Evolutionary conservation across 1,140 invertebrate species (phyloP).

Genomic region (Platyscapa corneri): DNA sequence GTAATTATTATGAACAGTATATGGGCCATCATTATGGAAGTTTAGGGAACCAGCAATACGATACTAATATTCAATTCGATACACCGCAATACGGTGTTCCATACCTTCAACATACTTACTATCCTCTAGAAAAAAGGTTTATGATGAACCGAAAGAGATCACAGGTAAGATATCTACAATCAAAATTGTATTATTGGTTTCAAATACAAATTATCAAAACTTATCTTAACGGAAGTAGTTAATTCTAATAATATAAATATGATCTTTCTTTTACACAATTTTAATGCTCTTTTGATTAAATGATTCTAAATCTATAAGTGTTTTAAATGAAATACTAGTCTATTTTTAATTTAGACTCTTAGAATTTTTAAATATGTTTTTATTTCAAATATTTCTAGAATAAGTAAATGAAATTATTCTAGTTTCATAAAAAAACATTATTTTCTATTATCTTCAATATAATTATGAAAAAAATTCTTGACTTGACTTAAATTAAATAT

Average conservation of each 20-base stretch:
- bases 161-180: slow-evolving; percentile 55
- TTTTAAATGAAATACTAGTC: too few species aligned
- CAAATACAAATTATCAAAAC: background rate
- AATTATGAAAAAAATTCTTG: too few species aligned
- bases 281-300: background rate
- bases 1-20: slow-evolving; percentile 63
- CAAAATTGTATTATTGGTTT: background rate
- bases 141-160: slow-evolving; percentile 64
- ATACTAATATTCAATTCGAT: slow-evolving; percentile 59
- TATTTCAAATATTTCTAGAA: too few species aligned
- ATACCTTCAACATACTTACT: slow-evolving; percentile 61
- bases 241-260: background rate
- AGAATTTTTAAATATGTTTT: too few species aligned
- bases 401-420: too few species aligned
- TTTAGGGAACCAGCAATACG: slow-evolving; percentile 59
- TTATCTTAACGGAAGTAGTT: background rate
- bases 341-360: too few species aligned
- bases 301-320: too few species aligned
- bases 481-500: too few species aligned
- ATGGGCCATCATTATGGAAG: slow-evolving; percentile 58
- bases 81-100: slow-evolving; percentile 58
- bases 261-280: background rate
- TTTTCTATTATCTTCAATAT: too few species aligned
- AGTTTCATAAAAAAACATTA: too few species aligned
- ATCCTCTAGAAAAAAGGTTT: slow-evolving; percentile 65